Evolutionary conservation across 2,888 invertebrate genomes (phyloP), one percentile per base, ranked within the genome.

Genomic region (Diachrysia chrysitis): DNA sequence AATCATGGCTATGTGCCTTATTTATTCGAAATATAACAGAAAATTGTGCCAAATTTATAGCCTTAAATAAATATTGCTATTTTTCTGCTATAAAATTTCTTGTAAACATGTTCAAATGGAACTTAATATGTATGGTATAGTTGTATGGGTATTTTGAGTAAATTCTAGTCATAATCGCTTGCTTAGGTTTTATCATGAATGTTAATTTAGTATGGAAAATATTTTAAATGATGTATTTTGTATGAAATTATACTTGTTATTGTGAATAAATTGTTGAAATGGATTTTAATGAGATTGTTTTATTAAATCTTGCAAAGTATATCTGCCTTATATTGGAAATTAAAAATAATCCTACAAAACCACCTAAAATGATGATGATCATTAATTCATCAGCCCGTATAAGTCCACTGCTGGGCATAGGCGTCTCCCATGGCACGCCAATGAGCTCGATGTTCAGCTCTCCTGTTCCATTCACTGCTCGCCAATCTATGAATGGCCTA

Each of bases 211-310:
- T 78, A 88, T 82, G 83, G 9, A 70, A 83, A 81, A 87, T 89
- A 90, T 89, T 90, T 90, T 84, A 89, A 84, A 86, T 89, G 86
- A 90, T 90, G 92, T 94, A 93, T 93, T 93, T 94, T 93, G 90
- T 93, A 93, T 90, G 89, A 60, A 84, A 88, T 81, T 91, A 89
- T 92, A 91, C 89, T 88, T 93, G 93, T 93, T 93, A 92, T 89
- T 86, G 87, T 89, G 86, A 93, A 89, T 92, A 92, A 89, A 93
- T 84, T 90, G 90, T 92, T 92, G 85, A 88, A 84, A 88, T 77
- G 82, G 79, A 82, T 82, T 82, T 78, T 67, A 76, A 69, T 54
- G 57, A 29, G 37, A 7, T 63, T 64, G 56, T 64, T 78, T 74
- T 71, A 61, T 69, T 70, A 42, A 0, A 10, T 51, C 19, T 51